These are phyloP conservation scores for Merops nubicus DNA, from an alignment of 2,113 vertebrate species.

Conservation along the genomic window DNA sequence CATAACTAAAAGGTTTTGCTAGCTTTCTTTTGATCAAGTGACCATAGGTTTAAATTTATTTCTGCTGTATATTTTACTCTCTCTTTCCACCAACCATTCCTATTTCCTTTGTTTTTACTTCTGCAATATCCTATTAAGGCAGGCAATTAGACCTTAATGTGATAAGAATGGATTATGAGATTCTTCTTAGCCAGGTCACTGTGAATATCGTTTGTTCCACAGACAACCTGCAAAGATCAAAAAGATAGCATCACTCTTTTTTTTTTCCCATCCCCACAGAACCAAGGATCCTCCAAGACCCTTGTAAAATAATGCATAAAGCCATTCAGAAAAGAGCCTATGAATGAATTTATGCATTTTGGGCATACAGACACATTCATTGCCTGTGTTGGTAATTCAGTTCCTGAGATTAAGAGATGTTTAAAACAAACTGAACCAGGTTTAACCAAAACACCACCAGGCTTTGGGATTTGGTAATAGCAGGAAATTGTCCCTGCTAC, in stretches of 20 bases:
- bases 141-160: background rate
- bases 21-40: conserved; percentile 20
- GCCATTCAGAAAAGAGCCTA: background rate
- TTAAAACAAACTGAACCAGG: background rate
- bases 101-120: background rate
- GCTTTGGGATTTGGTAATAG: background rate
- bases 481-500: background rate
- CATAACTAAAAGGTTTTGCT: conserved; percentile 21
- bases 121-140: background rate
- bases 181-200: background rate
- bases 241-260: background rate
- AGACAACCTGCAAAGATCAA: background rate
- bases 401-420: background rate
- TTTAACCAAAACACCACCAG: background rate
- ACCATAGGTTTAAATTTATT: background rate
- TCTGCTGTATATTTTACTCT: background rate
- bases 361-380: background rate
- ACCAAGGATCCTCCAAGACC: background rate
- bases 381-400: background rate
- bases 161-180: background rate
- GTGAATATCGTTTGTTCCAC: background rate
- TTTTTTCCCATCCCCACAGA: background rate
- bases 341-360: background rate
- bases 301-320: background rate
- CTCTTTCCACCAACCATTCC: background rate